phyloP scores from a whole-genome alignment of 35 echinoderm and acorn worm genomes.

The Holothuria glaberrima region DNA sequence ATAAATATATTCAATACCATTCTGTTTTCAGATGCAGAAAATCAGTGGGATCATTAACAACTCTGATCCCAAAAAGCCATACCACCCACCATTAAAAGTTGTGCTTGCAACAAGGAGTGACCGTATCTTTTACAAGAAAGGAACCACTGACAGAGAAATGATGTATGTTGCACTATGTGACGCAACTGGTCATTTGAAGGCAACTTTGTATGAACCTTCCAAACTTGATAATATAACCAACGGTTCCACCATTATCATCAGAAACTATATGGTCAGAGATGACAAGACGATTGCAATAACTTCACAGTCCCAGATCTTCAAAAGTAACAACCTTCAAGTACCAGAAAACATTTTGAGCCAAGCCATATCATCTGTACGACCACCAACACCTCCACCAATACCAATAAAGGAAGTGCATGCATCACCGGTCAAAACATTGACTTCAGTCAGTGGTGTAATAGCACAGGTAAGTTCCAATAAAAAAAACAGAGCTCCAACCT shows the following conservation, averaged over 20 bases:
- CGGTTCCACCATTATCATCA: conserved; percentile 1
- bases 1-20: not conserved
- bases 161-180: conserved; percentile 18
- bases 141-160: not conserved
- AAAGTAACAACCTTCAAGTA: conserved; percentile 26
- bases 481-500: no score
- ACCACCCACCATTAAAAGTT: conserved; percentile 10
- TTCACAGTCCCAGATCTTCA: conserved; percentile 1
- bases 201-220: conserved; percentile 5
- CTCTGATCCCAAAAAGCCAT: not conserved
- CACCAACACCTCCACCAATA: not conserved
- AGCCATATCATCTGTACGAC: not conserved
- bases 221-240: not conserved
- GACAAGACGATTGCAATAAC: not conserved
- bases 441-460: not conserved
- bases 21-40: conserved; percentile 11
- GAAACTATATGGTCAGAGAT: conserved; percentile 2
- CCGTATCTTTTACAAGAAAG: not conserved
- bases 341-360: not conserved
- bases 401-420: conserved; percentile 16
- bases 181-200: not conserved
- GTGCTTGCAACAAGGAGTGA: not conserved
- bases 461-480: conserved; percentile 1
- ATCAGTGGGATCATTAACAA: conserved; percentile 10
- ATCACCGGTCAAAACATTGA: conserved; percentile 13